Percentiles rank a stretch among this genome's conserved stretches.
phyloP scores from a whole-genome alignment of 2,888 invertebrate genomes.

The Drosophila sordidula region DNA sequence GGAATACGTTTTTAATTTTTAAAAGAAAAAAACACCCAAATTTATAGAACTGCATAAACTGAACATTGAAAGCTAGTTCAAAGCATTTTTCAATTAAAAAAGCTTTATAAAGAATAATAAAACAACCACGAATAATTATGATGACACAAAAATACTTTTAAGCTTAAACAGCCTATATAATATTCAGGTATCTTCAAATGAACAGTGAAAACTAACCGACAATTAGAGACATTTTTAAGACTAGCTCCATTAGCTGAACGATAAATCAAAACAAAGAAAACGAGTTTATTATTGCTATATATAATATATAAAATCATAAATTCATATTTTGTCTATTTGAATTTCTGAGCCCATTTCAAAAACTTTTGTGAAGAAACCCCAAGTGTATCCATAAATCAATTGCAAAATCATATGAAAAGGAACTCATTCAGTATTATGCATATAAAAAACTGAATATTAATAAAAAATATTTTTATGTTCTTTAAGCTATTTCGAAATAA shows the following conservation, averaged over 20 bases:
- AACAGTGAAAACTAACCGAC: not conserved
- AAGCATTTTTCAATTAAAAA: too few species aligned
- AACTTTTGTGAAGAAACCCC: conserved; percentile 20
- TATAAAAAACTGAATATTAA: conserved; percentile 17
- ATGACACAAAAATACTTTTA: not conserved
- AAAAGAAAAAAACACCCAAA: too few species aligned
- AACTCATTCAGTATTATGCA: conserved; percentile 18
- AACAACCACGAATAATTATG: not conserved
- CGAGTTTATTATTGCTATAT: conserved; percentile 15
- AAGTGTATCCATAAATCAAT: conserved; percentile 40
- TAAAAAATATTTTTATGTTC: conserved; percentile 28
- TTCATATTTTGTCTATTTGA: conserved; percentile 23
- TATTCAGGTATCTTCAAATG: not conserved
- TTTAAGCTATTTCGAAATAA: conserved; percentile 17
- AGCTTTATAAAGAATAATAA: not conserved
- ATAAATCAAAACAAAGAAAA: conserved; percentile 44
- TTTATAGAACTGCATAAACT: too few species aligned
- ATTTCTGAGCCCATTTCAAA: conserved; percentile 3
- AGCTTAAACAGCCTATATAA: not conserved
- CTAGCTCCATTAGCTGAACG: conserved; percentile 1
- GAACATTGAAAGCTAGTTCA: too few species aligned
- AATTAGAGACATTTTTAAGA: conserved; percentile 9
- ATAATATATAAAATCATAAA: conserved; percentile 16
- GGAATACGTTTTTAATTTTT: too few species aligned
- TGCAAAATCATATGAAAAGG: conserved; percentile 16